Evolutionary conservation across 2,113 vertebrate genomes (phyloP).

Genomic region (Orycteropus afer): DNA sequence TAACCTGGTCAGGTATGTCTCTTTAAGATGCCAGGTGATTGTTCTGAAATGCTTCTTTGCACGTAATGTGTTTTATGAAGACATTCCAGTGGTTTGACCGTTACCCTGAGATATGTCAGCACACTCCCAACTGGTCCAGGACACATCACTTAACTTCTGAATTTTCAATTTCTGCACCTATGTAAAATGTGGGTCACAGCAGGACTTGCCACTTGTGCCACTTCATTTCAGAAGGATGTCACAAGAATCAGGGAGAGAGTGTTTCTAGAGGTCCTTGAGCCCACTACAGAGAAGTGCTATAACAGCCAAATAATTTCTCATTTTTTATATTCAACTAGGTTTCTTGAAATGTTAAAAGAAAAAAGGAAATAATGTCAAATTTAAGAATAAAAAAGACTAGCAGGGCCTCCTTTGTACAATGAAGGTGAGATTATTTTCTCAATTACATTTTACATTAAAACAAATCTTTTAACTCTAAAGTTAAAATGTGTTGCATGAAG

Average conservation of each 20-base stretch:
- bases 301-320: not conserved
- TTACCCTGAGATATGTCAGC: not conserved
- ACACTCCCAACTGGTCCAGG: not conserved
- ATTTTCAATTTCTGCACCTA: not conserved
- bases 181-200: not conserved
- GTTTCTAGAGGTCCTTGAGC: not conserved
- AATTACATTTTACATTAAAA: not conserved
- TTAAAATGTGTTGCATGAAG: not conserved
- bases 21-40: not conserved
- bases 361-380: not conserved
- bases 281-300: not conserved
- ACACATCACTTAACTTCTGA: not conserved
- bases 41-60: not conserved
- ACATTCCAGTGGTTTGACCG: not conserved
- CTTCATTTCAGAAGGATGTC: not conserved
- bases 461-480: not conserved
- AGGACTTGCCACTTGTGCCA: not conserved
- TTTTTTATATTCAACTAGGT: not conserved
- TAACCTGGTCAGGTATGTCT: not conserved
- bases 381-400: not conserved
- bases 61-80: not conserved
- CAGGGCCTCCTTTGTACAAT: not conserved
- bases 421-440: not conserved
- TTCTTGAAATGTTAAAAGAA: slow-evolving; percentile 14
- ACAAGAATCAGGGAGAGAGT: not conserved